Evolutionary conservation across 1,140 invertebrate species (phyloP).

Genomic region (Drosophila kanapiae): DNA sequence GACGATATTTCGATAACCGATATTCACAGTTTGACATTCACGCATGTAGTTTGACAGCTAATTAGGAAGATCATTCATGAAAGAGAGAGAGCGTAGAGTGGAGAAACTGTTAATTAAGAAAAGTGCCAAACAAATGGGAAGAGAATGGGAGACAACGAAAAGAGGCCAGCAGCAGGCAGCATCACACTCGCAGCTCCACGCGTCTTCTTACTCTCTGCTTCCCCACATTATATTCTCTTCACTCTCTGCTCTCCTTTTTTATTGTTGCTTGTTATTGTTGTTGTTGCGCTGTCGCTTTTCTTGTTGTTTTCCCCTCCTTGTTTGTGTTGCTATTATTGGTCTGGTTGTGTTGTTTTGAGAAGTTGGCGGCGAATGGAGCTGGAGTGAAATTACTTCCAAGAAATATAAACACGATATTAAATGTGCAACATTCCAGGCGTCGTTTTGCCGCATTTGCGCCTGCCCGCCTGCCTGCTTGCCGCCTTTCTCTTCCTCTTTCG

Average conservation of each 20-base stretch:
- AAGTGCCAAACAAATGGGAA: conserved; percentile 21
- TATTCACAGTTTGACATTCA: conserved; percentile 17
- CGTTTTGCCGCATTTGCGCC: conserved; percentile 44
- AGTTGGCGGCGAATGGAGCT: conserved; percentile 18
- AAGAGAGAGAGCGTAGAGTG: not conserved
- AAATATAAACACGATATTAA: conserved; percentile 83
- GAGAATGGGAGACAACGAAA: conserved; percentile 25
- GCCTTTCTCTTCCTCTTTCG: not conserved
- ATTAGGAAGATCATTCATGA: conserved; percentile 32
- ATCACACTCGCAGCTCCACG: conserved; percentile 1
- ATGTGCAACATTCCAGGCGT: conserved; percentile 78
- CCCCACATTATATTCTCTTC: not conserved
- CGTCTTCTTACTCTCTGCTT: conserved; percentile 3
- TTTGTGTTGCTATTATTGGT: conserved; percentile 12
- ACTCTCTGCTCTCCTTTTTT: conserved; percentile 9
- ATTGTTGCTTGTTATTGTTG: conserved; percentile 13
- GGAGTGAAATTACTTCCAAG: conserved; percentile 82
- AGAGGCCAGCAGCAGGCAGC: not conserved
- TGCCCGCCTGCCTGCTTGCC: not conserved
- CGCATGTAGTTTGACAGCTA: conserved; percentile 7
- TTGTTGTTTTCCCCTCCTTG: conserved; percentile 20
- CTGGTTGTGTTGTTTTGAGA: conserved; percentile 36
- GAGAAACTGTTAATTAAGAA: conserved; percentile 31
- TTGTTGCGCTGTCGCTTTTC: conserved; percentile 3
- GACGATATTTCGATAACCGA: too few species aligned